Base-by-base conservation (phyloP, 2,113 vertebrate genomes). In the Corythornis madagascariensis region DNA sequence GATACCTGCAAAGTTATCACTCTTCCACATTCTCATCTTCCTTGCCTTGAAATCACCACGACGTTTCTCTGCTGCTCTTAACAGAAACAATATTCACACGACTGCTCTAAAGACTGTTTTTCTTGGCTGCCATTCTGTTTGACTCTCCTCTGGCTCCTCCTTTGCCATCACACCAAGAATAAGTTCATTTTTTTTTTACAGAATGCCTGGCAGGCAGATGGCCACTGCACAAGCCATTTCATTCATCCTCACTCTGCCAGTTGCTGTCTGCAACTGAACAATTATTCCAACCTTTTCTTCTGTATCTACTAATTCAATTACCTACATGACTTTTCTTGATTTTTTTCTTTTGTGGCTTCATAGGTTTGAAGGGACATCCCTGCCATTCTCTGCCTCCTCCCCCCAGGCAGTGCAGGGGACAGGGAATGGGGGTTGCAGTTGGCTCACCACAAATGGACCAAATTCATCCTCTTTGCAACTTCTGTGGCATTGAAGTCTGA, bases 391-490 rank as follows among this genome's bases (percentile, higher is more conserved):
- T 50, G 10, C 43, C 22, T 70, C 20, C 13, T 70, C n/a, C 13
- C 14, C 5, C 2, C 0, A 0, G 28, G 14, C 8, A 4, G 4
- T 6, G 1, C 21, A 52, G 26, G 9, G 13, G 53, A 12, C 1
- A 2, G 43, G 38, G 4, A 47, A 47, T 26, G 10, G 43, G 7
- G 10, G 9, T 12, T 50, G 16, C 1, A 3, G 42, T 56, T 38
- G 17, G 25, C 35, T 60, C 57, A 24, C 35, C 57, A 35, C n/a
- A 60, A 90, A 81, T 17, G 22, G 65, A 77, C 21, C 13, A 40
- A 61, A 71, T 17, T 74, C 5, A 66, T 63, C 9, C 29, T 76
- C 50, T 76, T 69, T 55, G 33, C 31, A 93, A 80, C 25, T 67
- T 71, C 38, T 64, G 74, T 21, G 40, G 11, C 22, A 14, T 1